These are phyloP conservation scores for Cordilura impudica DNA, from an alignment of 2,888 invertebrate genomes.

Conservation along the genomic window DNA sequence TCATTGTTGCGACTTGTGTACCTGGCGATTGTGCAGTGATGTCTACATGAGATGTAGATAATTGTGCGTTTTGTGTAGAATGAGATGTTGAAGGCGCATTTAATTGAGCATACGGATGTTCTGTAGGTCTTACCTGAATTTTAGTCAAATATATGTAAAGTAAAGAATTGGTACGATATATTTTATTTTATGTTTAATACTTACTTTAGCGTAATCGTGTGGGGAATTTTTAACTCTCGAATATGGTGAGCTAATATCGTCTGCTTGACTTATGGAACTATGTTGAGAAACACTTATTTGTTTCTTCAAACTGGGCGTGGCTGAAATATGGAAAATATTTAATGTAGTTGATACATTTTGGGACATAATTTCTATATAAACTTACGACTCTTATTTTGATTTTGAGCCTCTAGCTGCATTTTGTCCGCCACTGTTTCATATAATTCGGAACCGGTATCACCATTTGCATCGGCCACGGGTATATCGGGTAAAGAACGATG, in stretches of 20 bases:
- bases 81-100: slow-evolving; percentile 74
- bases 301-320: slow-evolving; percentile 75
- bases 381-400: slow-evolving; percentile 76
- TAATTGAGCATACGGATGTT: slow-evolving; percentile 78
- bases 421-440: slow-evolving; percentile 89
- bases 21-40: slow-evolving; percentile 42
- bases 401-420: slow-evolving; percentile 73
- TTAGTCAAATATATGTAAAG: neutral
- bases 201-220: slow-evolving; percentile 82
- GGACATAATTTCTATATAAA: too few species aligned
- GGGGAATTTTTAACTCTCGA: slow-evolving; percentile 83
- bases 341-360: neutral
- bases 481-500: slow-evolving; percentile 92
- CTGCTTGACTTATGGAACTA: slow-evolving; percentile 80
- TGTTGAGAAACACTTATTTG: slow-evolving; percentile 81
- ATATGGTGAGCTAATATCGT: slow-evolving; percentile 82
- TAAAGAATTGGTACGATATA: neutral
- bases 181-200: neutral
- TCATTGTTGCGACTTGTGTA: slow-evolving; percentile 48
- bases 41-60: slow-evolving; percentile 62
- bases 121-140: slow-evolving; percentile 73
- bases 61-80: slow-evolving; percentile 65
- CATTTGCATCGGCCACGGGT: slow-evolving; percentile 83
- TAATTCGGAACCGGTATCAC: slow-evolving; percentile 89
- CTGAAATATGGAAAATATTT: slow-evolving; percentile 64